Conservation (phyloP, 2,888 invertebrate genomes). For the Allophyes oxyacanthae region DNA sequence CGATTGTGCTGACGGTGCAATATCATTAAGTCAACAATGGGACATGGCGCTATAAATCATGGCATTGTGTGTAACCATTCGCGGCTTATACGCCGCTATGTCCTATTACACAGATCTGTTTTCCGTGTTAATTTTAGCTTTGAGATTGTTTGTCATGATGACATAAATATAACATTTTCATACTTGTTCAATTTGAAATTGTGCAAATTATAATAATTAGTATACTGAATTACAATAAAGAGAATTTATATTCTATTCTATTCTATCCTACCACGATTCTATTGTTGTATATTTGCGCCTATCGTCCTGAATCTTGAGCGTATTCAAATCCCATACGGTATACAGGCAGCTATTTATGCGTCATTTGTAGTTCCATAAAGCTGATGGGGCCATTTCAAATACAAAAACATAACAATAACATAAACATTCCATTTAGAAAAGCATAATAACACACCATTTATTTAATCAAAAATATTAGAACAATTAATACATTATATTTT, state of each 20-base stretch:
- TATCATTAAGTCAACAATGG: slow-evolving; percentile 83
- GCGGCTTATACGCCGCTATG: slow-evolving; percentile 63
- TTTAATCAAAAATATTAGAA: too few species aligned
- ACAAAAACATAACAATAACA: slow-evolving; percentile 17
- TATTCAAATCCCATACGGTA: slow-evolving; percentile 28
- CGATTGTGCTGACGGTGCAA: slow-evolving; percentile 77
- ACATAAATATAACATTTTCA: not conserved
- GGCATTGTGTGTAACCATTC: slow-evolving; percentile 74
- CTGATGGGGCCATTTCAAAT: slow-evolving; percentile 22
- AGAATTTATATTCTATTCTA: too few species aligned
- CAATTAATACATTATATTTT: too few species aligned
- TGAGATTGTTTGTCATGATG: not conserved
- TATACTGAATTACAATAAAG: too few species aligned
- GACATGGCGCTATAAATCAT: slow-evolving; percentile 79
- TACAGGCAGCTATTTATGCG: slow-evolving; percentile 28
- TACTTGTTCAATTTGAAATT: not conserved
- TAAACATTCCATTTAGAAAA: slow-evolving; percentile 39
- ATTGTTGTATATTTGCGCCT: slow-evolving; percentile 2
- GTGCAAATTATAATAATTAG: too few species aligned
- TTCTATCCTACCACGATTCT: not conserved
- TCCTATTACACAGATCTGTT: slow-evolving; percentile 22
- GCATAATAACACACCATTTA: slow-evolving; percentile 6
- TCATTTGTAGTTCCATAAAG: slow-evolving; percentile 25
- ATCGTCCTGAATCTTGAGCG: slow-evolving; percentile 10
- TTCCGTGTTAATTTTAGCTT: slow-evolving; percentile 8